Base-by-base conservation (phyloP, 2,888 invertebrate genomes). In the Acleris laterana region DNA sequence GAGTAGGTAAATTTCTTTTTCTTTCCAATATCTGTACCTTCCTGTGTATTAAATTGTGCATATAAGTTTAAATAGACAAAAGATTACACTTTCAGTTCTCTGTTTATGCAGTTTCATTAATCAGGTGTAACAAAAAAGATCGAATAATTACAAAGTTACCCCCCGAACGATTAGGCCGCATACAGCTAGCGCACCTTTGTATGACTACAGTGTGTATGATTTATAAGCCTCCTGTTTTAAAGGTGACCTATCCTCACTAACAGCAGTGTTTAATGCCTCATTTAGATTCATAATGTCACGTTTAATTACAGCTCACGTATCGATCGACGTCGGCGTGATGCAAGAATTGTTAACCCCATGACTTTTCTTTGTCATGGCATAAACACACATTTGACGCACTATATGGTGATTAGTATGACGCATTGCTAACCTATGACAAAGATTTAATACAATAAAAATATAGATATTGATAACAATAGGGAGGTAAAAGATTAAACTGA, bases 241-340 rank as follows among this genome's bases (percentile, higher is more conserved):
- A 44, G 50, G 59, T 63, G 68, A 63, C 50, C 62, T 60, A 68
- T 50, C 58, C 20, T 38, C 16, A 7, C 25, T 63, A 63, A 63
- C 63, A 63, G 62, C 42, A 62, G 57, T 46, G 38, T 60, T 55
- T 25, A 65, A 68, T 52, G 62, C 55, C 59, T 50, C 50, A 53
- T 62, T 66, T 66, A 64, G 64, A 68, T 60, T 68, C 68, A 70
- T 55, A 62, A 38, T 48, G 38, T 59, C 56, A 64, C 76, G 79
- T 83, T 88, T 84, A 85, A 83, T 81, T 84, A 80, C 88, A 73
- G 81, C 81, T 81, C 89, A 89, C 88, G 88, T 87, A 76, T 78
- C 76, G 79, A 79, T 81, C 78, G 77, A 79, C 81, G 77, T 83
- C 79, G 77, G 78, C 77, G 74, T 85, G 85, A 84, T 83, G 84